Evolutionary conservation across 2,113 vertebrate species (phyloP).

Genomic region (Oriolus oriolus): DNA sequence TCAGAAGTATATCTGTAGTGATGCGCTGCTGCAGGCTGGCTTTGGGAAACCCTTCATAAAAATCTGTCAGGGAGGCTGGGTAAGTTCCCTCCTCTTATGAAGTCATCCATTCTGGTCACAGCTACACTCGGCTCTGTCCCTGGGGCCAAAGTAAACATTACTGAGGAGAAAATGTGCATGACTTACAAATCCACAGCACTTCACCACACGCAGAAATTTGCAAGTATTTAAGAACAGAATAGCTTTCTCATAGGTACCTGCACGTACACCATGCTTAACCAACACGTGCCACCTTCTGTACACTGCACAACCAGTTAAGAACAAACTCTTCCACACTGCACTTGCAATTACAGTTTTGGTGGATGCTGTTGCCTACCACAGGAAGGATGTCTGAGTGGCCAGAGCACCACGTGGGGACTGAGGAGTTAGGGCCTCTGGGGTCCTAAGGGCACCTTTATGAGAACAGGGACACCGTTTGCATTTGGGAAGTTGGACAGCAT

Average conservation of each 20-base stretch:
- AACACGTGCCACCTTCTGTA: accelerated
- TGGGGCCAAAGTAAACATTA: background rate
- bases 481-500: background rate
- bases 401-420: background rate
- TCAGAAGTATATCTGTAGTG: background rate
- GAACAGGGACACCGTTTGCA: background rate
- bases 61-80: background rate
- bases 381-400: background rate
- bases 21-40: background rate
- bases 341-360: background rate
- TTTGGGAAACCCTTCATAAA: conserved; percentile 41
- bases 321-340: background rate
- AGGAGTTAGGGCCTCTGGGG: background rate
- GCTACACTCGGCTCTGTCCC: background rate
- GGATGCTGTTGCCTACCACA: background rate
- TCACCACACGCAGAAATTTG: background rate
- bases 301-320: background rate
- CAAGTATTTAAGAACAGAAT: background rate
- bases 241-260: background rate
- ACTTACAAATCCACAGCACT: background rate
- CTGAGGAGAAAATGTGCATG: background rate
- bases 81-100: background rate
- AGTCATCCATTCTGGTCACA: background rate
- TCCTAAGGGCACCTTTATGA: accelerated
- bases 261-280: background rate